Conservation (phyloP, 2,797 vertebrate genomes). For the Nannoperca australis region DNA sequence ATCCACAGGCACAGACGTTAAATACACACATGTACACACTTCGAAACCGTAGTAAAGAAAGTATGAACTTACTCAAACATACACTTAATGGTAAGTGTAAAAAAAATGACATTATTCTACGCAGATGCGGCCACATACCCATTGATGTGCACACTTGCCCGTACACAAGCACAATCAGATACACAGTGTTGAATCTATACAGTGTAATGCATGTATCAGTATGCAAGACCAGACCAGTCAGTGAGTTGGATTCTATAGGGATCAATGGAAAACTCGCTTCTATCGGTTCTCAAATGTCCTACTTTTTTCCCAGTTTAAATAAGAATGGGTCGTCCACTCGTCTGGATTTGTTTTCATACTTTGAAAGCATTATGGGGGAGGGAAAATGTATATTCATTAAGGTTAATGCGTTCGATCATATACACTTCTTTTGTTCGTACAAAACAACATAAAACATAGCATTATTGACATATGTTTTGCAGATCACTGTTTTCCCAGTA, state of each 20-base stretch:
- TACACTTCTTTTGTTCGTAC: not conserved
- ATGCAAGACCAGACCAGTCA: slow-evolving; percentile 70
- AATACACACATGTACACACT: not conserved
- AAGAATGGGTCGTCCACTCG: slow-evolving; percentile 9
- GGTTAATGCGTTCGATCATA: not conserved
- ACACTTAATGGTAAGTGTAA: not conserved
- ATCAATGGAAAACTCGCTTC: slow-evolving; percentile 78
- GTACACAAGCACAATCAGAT: slow-evolving; percentile 71
- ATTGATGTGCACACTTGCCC: slow-evolving; percentile 32
- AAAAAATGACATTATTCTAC: slow-evolving; percentile 7
- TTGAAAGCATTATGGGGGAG: not conserved
- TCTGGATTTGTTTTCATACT: not conserved
- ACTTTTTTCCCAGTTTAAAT: slow-evolving; percentile 38
- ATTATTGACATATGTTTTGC: not conserved
- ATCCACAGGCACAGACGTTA: not conserved
- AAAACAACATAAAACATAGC: not conserved
- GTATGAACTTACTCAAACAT: not conserved
- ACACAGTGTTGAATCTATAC: slow-evolving; percentile 72
- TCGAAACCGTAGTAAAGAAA: not conserved
- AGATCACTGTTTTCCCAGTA: not conserved
- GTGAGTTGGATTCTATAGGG: slow-evolving; percentile 63
- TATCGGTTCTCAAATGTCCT: slow-evolving; percentile 36
- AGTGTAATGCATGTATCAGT: slow-evolving; percentile 80
- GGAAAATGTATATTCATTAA: not conserved
- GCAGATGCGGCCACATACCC: slow-evolving; percentile 23